Evolutionary conservation across 1,140 invertebrate genomes (phyloP), one percentile per base, ranked within the genome.

Genomic region (Anadara kagoshimensis): DNA sequence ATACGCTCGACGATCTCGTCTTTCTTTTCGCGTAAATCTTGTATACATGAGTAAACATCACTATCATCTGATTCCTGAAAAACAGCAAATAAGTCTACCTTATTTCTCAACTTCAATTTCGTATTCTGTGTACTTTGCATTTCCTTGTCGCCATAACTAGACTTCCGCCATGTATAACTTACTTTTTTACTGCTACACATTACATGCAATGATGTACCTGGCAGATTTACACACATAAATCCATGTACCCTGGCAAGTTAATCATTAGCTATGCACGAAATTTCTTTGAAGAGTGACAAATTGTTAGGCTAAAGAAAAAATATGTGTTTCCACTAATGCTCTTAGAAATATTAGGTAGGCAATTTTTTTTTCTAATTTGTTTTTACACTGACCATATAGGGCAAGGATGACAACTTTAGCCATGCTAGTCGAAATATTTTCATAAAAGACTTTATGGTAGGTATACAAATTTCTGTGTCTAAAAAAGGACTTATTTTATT

Each of bases 11-110:
- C 65, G 36, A 89, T 70, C 43, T 83, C 74, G 18, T 85, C 82
- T 22, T 84, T 81, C 44, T 75, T 77, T 16, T 89, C 86, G 14
- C 85, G 76, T 68, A 89, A 73, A 47, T 85, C 81, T 74, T 86
- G 84, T 43, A 88, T 85, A 53, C 76, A 84, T 10, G 82, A 82
- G 69, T 88, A 89, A 24, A 85, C 86, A 22, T 88, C 85, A 63
- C 79, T 67, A 18, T 89, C 87, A 54, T 87, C 85, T 26, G 82
- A 77, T 63, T 88, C 84, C 85, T 87, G 67, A 26, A 64, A 75
- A 44, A 51, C 58, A 53, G 69, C 44, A 69, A 51, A 61, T 2
- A 53, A 66, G 63, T 18, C n/a, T 26, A 24, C 36, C 51, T 29
- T 14, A 36, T 56, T 18, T 7, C 36, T 43, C 7, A 26, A n/a